Evolutionary conservation across 2,888 invertebrate genomes (phyloP), one percentile per base, ranked within the genome.

Genomic region (Epicampocera succincta): DNA sequence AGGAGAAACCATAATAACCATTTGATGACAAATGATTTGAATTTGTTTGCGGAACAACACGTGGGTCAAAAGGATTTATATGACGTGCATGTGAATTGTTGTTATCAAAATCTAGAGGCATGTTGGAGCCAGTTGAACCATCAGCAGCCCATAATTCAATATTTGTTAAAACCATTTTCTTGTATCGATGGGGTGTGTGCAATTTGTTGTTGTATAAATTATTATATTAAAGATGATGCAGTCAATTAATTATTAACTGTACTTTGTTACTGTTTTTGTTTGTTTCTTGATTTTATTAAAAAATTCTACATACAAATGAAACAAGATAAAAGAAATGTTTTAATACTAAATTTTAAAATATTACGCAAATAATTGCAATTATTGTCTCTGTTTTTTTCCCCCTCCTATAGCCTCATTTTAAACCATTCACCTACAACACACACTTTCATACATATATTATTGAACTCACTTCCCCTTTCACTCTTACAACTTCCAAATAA

Each of bases 91-190:
- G 80, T 13, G 21, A 42, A 66, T 72, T 63, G 21, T 72, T 84
- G 50, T 75, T 61, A 19, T 72, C 83, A 46, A 71, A 78, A 21
- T 72, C 66, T 46, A 83, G 52, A 33, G 79, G 84, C 85, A 84
- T 84, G 80, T 83, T 25, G 29, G 73, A 38, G 21, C 73, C 82
- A 46, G 69, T 56, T 8, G 81, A 71, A 40, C 85, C 88, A 72
- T 88, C 89, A 85, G 89, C 87, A 84, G 90, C 90, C 90, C 90
- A 90, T 83, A 87, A 88, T 85, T 90, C 90, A 77, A 89, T 88
- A 87, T 88, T 90, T 25, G 89, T 90, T 80, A 90, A 86, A 72
- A 90, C 90, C 90, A 90, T 90, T 58, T 76, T 48, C 3, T 29
- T 42, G 8, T 2, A 29, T 71, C 15, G 25, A n/a, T 42, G 1